Conservation (phyloP, 2,113 vertebrate species). For the Pluvianellus socialis region DNA sequence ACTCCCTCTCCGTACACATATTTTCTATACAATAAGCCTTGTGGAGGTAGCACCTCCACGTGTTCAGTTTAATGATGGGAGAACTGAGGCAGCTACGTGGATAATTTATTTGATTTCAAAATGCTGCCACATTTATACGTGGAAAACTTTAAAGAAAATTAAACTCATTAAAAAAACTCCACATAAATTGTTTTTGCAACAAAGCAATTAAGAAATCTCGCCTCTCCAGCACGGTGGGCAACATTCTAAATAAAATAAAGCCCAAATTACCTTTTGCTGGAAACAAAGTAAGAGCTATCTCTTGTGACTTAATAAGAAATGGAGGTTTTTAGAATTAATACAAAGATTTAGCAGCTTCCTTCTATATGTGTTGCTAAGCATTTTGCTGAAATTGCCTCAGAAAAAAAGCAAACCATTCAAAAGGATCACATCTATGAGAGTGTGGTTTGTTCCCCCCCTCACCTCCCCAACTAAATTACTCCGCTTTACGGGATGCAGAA, state of each 20-base stretch:
- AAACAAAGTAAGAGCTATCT: conserved; percentile 66
- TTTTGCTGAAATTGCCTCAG: conserved; percentile 6
- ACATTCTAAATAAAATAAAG: conserved; percentile 60
- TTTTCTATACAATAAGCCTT: conserved; percentile 13
- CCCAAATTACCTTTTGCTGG: conserved; percentile 68
- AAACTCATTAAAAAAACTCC: conserved; percentile 68
- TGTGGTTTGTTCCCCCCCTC: background rate
- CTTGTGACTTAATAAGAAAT: conserved; percentile 66
- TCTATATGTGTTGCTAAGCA: conserved; percentile 49
- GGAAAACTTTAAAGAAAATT: conserved; percentile 75
- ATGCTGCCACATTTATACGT: conserved; percentile 43
- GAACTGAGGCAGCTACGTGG: conserved; percentile 9
- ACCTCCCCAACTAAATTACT: background rate
- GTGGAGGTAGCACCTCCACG: conserved; percentile 15
- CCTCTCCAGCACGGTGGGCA: conserved; percentile 51
- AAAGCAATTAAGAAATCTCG: conserved; percentile 71
- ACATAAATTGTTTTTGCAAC: conserved; percentile 68
- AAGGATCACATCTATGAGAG: background rate
- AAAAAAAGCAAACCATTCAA: conserved; percentile 36
- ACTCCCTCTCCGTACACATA: background rate
- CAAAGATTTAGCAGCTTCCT: conserved; percentile 32
- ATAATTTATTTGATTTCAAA: conserved; percentile 71
- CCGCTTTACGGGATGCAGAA: background rate
- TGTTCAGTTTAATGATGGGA: conserved; percentile 43
- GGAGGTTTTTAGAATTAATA: conserved; percentile 53